Evolutionary conservation across 2,888 invertebrate genomes (phyloP).

Genomic region (Clusia tigrina): DNA sequence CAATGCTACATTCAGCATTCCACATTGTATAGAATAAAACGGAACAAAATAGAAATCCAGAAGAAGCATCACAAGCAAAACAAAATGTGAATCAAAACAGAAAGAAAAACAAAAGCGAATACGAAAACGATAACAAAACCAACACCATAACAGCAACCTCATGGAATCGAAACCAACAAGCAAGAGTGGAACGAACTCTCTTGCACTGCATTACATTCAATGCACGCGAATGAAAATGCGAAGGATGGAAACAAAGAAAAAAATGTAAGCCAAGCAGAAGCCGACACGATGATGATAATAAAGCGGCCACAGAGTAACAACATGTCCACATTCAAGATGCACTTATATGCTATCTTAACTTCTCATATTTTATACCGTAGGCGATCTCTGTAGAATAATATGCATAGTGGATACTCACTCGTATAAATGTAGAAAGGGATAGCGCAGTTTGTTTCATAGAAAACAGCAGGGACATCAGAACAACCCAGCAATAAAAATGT

Average conservation of each 20-base stretch:
- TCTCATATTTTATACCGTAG: background rate
- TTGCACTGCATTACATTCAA: conserved; percentile 42
- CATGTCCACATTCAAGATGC: background rate
- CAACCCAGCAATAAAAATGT: no score
- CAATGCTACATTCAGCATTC: no score
- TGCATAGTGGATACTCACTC: background rate
- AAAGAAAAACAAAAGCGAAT: conserved; percentile 35
- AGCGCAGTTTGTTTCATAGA: no score
- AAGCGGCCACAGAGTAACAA: conserved; percentile 27
- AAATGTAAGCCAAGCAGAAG: conserved; percentile 11
- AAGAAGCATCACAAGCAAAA: conserved; percentile 56
- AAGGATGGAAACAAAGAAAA: conserved; percentile 17
- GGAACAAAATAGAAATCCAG: conserved; percentile 60
- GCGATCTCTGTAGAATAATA: background rate
- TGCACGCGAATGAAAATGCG: conserved; percentile 8
- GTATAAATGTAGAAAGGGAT: no score
- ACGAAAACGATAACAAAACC: conserved; percentile 10
- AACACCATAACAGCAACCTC: conserved; percentile 16
- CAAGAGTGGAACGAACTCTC: conserved; percentile 56
- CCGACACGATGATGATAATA: conserved; percentile 26
- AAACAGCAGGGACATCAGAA: no score
- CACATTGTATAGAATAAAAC: conserved; percentile 38
- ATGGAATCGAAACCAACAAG: conserved; percentile 3
- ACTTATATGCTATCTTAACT: background rate
- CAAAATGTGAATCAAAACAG: conserved; percentile 54